Conservation (phyloP, 2,797 vertebrate species). For the Trachops cirrhosus region DNA sequence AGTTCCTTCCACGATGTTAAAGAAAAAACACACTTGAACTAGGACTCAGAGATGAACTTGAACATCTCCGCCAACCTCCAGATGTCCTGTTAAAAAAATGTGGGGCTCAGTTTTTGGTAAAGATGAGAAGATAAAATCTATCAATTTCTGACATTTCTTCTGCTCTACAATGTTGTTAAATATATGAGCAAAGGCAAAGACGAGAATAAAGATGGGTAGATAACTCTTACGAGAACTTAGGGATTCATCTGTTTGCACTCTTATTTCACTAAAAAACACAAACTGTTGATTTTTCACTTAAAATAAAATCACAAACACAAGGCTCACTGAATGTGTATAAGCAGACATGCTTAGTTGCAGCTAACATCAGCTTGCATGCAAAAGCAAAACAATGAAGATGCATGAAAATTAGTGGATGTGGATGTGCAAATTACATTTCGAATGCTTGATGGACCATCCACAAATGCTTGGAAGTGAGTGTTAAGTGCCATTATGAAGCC, state of each 20-base stretch:
- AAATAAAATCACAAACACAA: slow-evolving; percentile 58
- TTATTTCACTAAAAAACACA: neutral
- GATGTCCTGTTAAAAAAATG: neutral
- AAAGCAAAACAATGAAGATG: slow-evolving; percentile 66
- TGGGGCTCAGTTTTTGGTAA: neutral
- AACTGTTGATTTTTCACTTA: slow-evolving; percentile 31
- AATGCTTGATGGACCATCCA: slow-evolving; percentile 61
- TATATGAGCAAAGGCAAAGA: slow-evolving; percentile 19
- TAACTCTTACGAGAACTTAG: neutral
- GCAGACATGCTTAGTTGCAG: slow-evolving; percentile 66
- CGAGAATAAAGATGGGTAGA: slow-evolving; percentile 3
- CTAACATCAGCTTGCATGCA: slow-evolving; percentile 68
- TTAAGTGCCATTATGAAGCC: slow-evolving; percentile 57
- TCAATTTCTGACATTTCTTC: slow-evolving; percentile 6
- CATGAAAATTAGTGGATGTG: slow-evolving; percentile 59
- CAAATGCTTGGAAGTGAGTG: slow-evolving; percentile 45
- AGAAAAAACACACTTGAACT: neutral
- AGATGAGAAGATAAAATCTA: neutral
- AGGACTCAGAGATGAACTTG: neutral
- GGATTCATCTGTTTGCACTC: neutral
- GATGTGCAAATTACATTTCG: slow-evolving; percentile 4
- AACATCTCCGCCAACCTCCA: slow-evolving; percentile 2
- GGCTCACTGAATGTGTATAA: slow-evolving; percentile 45
- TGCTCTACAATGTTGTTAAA: slow-evolving; percentile 5
- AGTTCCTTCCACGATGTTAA: slow-evolving; percentile 19